Evolutionary conservation across 2,797 vertebrate genomes (phyloP).

Genomic region (Catamblyrhynchus diadema): DNA sequence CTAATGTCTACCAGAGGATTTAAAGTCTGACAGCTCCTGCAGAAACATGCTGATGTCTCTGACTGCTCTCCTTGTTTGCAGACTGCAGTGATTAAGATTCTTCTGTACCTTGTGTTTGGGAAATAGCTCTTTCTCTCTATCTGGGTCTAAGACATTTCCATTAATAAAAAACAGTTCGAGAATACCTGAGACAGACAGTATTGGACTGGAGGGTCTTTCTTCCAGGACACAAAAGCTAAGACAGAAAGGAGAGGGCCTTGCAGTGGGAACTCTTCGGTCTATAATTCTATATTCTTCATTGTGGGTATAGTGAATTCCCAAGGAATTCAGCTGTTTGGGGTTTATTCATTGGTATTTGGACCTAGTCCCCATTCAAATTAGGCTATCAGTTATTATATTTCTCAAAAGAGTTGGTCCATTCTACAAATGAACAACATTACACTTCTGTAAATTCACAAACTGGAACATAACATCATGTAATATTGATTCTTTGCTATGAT

Average conservation of each 20-base stretch:
- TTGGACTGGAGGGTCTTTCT: background rate
- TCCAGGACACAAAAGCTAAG: background rate
- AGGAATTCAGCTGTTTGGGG: background rate
- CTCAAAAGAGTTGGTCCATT: background rate
- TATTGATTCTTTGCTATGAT: background rate
- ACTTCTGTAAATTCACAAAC: background rate
- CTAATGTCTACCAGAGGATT: background rate
- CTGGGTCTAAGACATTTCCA: background rate
- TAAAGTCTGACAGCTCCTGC: background rate
- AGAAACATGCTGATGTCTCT: background rate
- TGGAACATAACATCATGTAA: background rate
- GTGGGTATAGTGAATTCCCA: background rate
- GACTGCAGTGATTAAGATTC: background rate
- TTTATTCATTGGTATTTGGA: background rate
- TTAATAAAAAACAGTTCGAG: background rate
- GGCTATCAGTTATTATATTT: background rate
- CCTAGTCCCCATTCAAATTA: background rate
- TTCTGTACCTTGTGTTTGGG: background rate
- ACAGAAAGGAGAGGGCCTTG: background rate
- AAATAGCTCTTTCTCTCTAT: background rate
- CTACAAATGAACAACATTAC: background rate
- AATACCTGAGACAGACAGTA: background rate
- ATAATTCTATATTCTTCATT: background rate
- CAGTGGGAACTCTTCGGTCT: rapidly evolving
- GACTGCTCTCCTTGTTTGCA: background rate